phyloP scores from a whole-genome alignment of 2,113 vertebrate species.

The Scytalopus superciliaris region DNA sequence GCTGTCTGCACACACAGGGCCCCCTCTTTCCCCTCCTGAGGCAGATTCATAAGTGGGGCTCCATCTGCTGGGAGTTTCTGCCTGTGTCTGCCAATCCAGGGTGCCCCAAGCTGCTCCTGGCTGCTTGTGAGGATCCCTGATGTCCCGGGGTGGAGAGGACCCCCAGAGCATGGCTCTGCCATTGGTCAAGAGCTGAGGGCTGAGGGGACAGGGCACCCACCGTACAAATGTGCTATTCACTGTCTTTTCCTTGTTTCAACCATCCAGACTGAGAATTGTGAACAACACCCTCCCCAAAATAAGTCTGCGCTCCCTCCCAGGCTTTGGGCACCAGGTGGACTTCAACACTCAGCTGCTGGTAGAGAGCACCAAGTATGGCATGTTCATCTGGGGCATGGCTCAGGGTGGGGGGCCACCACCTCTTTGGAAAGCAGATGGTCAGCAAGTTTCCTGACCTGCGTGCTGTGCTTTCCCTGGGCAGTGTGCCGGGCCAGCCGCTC shows the following conservation, averaged over 20 bases:
- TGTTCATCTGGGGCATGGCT: accelerated
- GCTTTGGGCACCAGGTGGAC: slow-evolving; percentile 58
- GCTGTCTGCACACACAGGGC: not conserved
- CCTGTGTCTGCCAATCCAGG: too few relatives aligned
- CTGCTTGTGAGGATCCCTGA: not conserved
- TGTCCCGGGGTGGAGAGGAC: not conserved
- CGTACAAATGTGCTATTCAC: not conserved
- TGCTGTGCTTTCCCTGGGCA: not conserved
- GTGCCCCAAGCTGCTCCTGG: not conserved
- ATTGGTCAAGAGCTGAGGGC: accelerated
- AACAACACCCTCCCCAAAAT: slow-evolving; percentile 59
- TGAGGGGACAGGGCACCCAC: not conserved
- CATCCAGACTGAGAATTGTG: slow-evolving; percentile 54
- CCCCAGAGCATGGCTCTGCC: accelerated
- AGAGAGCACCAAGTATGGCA: slow-evolving; percentile 13
- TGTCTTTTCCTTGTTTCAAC: not conserved
- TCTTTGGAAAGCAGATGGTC: not conserved
- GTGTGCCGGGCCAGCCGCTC: not conserved
- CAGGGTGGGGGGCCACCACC: accelerated
- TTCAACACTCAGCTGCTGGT: slow-evolving; percentile 64
- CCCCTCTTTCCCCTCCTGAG: not conserved
- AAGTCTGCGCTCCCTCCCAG: slow-evolving; percentile 35
- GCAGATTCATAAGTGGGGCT: not conserved
- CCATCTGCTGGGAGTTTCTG: not conserved
- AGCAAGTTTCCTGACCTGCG: not conserved